Base-by-base conservation (phyloP, 2,113 vertebrate genomes). In the Paramisgurnus dabryanus region DNA sequence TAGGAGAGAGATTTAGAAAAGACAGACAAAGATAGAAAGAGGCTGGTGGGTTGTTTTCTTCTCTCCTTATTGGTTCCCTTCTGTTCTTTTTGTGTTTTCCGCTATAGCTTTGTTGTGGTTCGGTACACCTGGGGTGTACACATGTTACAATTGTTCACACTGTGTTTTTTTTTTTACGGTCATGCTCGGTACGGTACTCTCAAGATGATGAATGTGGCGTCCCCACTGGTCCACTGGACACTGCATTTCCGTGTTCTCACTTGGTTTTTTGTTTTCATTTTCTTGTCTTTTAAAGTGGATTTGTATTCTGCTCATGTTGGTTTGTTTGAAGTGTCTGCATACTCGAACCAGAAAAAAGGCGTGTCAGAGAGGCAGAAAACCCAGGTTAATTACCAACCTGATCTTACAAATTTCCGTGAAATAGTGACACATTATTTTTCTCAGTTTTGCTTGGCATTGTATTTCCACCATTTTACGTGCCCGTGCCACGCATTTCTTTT, bases 301-400 rank as follows among this genome's bases (percentile, higher is more conserved):
- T 82, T 45, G 45, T 60, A 84, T 80, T 84, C 70, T 47, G 40
- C 69, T 81, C 12, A 9, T 81, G 83, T 75, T 53, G 57, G n/a
- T 81, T 7, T 81, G 82, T 65, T 58, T 64, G 67, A 79, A 79
- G 64, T 18, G 41, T 63, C 73, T 67, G 45, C 61, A 45, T 27
- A 71, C n/a, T 60, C 61, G 49, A 47, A 27, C 53, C 57, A 7
- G 43, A 27, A 74, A 67, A 80, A 82, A 69, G 65, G 81, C 34
- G 43, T 79, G 82, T 83, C 82, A 83, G 79, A 71, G 76, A 22
- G 67, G 58, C 66, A 82, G 58, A 76, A 76, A 76, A 83, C 43
- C 76, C 74, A 49, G 84, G 81, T 82, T 87, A 80, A 82, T 85
- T 80, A 34, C 27, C 27, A 34, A 34, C 27, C 27, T 34, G 27